These are phyloP conservation scores for Phalacrocorax aristotelis DNA, from an alignment of 2,113 vertebrate species.

Conservation along the genomic window DNA sequence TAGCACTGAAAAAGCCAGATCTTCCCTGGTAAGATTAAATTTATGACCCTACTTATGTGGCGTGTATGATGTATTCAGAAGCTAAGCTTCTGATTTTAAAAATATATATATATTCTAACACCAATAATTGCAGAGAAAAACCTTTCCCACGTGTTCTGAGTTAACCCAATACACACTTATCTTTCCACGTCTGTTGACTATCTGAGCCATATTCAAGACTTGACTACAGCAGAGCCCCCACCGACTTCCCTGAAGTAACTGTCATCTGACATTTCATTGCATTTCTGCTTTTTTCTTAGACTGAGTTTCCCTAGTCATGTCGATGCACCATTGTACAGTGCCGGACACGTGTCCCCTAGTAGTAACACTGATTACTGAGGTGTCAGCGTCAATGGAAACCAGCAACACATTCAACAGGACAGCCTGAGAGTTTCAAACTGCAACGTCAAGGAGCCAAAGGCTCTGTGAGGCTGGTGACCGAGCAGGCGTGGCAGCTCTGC, in stretches of 20 bases:
- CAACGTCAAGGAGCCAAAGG: background rate
- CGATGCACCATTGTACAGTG: background rate
- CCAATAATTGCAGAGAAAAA: background rate
- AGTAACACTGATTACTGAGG: background rate
- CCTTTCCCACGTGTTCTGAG: background rate
- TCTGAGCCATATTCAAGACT: background rate
- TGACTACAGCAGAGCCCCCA: background rate
- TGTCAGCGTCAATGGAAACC: background rate
- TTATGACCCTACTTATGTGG: background rate
- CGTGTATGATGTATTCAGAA: background rate
- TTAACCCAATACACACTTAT: background rate
- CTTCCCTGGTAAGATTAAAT: background rate
- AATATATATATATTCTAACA: background rate
- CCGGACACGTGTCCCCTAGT: fast-evolving
- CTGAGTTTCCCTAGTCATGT: too few species aligned
- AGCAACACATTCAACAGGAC: background rate
- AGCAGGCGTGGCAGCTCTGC: background rate
- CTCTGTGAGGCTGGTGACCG: background rate
- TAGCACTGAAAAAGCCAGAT: background rate
- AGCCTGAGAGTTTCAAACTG: background rate
- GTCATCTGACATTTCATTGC: background rate
- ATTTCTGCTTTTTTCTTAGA: background rate
- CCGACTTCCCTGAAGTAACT: background rate
- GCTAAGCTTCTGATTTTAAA: background rate
- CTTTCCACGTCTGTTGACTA: background rate